Conservation (phyloP, 2,113 vertebrate species). For the Microcebus tavaratra region DNA sequence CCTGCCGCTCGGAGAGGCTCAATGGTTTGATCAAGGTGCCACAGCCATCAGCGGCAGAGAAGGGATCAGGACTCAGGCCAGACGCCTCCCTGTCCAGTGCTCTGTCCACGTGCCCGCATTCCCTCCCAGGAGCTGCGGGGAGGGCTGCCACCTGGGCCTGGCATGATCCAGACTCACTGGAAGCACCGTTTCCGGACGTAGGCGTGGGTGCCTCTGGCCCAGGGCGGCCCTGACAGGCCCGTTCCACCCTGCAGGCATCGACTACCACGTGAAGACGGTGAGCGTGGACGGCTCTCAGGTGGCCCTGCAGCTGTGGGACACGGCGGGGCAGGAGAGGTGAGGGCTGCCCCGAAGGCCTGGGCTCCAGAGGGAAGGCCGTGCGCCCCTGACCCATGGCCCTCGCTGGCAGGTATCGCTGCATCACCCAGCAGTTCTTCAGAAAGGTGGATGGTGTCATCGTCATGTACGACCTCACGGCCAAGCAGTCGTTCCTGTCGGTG, state of each 20-base stretch:
- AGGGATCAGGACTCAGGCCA: background rate
- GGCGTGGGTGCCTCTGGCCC: background rate
- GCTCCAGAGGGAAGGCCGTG: rapidly evolving
- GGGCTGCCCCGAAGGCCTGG: background rate
- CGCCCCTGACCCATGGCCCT: background rate
- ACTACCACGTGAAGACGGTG: slow-evolving; percentile 93
- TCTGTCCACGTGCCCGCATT: too few species aligned
- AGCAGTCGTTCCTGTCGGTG: slow-evolving; percentile 90
- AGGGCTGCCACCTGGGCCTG: background rate
- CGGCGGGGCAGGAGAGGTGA: slow-evolving; percentile 94
- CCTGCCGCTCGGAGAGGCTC: background rate
- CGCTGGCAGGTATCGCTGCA: slow-evolving; percentile 89
- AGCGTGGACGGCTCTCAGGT: slow-evolving; percentile 88
- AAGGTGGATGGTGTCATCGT: slow-evolving; percentile 94
- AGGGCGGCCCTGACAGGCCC: background rate
- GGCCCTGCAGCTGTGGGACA: slow-evolving; percentile 95
- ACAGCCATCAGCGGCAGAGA: background rate
- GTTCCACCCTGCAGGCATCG: slow-evolving; percentile 86
- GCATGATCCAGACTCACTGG: rapidly evolving
- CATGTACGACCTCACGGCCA: slow-evolving; percentile 93
- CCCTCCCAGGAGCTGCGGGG: too few species aligned
- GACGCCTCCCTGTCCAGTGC: rapidly evolving
- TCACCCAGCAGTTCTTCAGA: slow-evolving; percentile 97
- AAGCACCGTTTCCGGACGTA: background rate
- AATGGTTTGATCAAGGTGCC: background rate